Percentiles rank a stretch among this genome's conserved stretches.
phyloP scores from a whole-genome alignment of 2,888 invertebrate genomes.

The Polydrusus pterygomalis region DNA sequence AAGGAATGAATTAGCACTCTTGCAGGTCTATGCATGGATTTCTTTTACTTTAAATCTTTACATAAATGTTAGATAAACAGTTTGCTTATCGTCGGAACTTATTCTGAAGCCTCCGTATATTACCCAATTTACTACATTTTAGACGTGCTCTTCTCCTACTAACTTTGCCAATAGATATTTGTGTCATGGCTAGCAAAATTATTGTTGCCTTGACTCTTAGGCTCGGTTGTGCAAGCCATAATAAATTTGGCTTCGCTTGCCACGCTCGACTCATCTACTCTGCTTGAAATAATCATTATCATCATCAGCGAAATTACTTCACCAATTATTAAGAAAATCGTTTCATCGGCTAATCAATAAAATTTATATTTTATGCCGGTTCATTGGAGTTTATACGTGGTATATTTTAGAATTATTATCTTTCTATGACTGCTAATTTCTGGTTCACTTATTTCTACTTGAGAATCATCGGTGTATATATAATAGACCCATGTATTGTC shows the following conservation, averaged over 20 bases:
- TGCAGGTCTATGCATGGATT: no score
- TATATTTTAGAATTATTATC: no score
- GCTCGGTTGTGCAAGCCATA: conserved; percentile 35
- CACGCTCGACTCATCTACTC: conserved; percentile 22
- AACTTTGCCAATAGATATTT: conserved; percentile 31
- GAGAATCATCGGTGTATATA: no score
- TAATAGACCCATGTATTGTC: no score
- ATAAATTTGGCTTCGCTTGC: conserved; percentile 34
- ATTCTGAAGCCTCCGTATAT: neutral
- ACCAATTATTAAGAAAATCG: conserved; percentile 13
- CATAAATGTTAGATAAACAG: no score
- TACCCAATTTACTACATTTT: conserved; percentile 15
- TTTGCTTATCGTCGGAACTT: neutral
- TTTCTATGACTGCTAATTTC: no score
- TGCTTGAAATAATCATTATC: conserved; percentile 30
- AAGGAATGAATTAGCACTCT: no score
- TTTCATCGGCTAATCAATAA: conserved; percentile 3
- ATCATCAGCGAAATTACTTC: conserved; percentile 18
- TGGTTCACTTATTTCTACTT: no score
- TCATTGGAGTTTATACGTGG: neutral
- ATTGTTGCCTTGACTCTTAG: conserved; percentile 44
- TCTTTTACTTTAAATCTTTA: no score
- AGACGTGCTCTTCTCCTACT: conserved; percentile 31
- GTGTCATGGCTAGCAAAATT: conserved; percentile 40
- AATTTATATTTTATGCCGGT: neutral